A percentile compares a stretch with the other conserved stretches of the same genome.
Conservation (phyloP, 2,113 vertebrate genomes). For the Upupa epops region DNA sequence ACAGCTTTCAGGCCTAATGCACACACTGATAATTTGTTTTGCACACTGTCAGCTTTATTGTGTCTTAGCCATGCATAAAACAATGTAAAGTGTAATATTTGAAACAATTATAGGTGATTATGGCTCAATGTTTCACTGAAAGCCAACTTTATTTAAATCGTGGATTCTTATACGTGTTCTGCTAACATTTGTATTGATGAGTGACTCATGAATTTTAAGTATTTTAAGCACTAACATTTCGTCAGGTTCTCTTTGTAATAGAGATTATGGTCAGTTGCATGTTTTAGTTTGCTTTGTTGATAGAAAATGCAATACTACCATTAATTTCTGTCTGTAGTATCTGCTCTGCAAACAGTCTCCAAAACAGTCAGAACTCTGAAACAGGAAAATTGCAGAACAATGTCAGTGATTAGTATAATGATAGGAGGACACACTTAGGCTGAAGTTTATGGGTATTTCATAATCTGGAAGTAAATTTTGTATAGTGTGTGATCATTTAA, state of each 20-base stretch:
- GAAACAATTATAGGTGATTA: conserved; percentile 13
- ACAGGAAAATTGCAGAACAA: neutral
- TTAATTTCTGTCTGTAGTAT: neutral
- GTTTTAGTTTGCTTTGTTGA: neutral
- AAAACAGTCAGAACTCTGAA: neutral
- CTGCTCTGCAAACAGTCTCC: neutral
- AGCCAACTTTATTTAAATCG: conserved; percentile 9
- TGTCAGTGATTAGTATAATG: neutral
- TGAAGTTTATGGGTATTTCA: neutral
- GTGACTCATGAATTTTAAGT: neutral
- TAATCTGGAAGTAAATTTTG: neutral
- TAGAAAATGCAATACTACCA: neutral
- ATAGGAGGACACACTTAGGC: neutral
- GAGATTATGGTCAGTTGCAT: neutral
- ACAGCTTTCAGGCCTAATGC: neutral
- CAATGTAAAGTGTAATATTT: neutral
- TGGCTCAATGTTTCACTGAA: neutral
- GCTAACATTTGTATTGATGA: neutral
- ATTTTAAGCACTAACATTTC: neutral
- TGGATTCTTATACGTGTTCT: neutral
- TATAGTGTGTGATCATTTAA: neutral
- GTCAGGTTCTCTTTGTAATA: neutral
- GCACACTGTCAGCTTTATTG: neutral
- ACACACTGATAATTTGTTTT: conserved; percentile 27
- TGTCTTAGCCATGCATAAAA: neutral